These are phyloP conservation scores for Colius striatus DNA, from an alignment of 2,113 vertebrate species.

Conservation along the genomic window DNA sequence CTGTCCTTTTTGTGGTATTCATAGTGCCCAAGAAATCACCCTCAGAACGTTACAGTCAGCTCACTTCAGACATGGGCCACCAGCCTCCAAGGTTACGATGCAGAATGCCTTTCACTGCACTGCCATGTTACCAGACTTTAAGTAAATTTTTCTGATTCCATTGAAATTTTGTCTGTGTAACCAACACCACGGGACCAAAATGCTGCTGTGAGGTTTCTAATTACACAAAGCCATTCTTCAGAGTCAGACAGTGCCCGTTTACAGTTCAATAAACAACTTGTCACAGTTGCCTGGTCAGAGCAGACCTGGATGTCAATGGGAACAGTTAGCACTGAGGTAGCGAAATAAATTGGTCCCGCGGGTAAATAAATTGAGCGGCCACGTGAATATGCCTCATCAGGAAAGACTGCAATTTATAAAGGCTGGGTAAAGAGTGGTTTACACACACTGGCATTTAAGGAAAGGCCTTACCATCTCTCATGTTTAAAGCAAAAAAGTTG, in stretches of 20 bases:
- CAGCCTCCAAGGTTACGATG: neutral
- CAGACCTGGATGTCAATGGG: slow-evolving; percentile 82
- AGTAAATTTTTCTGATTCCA: slow-evolving; percentile 32
- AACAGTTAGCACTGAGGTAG: slow-evolving; percentile 78
- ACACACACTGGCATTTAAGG: slow-evolving; percentile 56
- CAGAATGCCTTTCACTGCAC: neutral
- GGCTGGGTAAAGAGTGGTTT: slow-evolving; percentile 73
- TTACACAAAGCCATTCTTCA: slow-evolving; percentile 83
- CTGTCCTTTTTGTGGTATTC: neutral
- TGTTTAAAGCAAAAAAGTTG: neutral
- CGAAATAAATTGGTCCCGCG: slow-evolving; percentile 88
- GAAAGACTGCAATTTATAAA: slow-evolving; percentile 77
- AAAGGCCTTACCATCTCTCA: slow-evolving; percentile 39
- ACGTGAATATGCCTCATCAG: slow-evolving; percentile 76
- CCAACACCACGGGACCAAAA: slow-evolving; percentile 46
- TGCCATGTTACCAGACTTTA: neutral
- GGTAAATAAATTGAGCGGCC: slow-evolving; percentile 83
- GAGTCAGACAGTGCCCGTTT: slow-evolving; percentile 79
- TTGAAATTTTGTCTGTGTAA: slow-evolving; percentile 50
- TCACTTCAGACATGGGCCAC: neutral
- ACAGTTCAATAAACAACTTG: slow-evolving; percentile 89
- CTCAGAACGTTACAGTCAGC: neutral
- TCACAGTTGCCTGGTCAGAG: slow-evolving; percentile 85
- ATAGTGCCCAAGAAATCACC: neutral
- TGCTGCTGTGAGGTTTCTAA: slow-evolving; percentile 74